Evolutionary conservation across 2,888 invertebrate genomes (phyloP).

Genomic region (Sesamia inferens): DNA sequence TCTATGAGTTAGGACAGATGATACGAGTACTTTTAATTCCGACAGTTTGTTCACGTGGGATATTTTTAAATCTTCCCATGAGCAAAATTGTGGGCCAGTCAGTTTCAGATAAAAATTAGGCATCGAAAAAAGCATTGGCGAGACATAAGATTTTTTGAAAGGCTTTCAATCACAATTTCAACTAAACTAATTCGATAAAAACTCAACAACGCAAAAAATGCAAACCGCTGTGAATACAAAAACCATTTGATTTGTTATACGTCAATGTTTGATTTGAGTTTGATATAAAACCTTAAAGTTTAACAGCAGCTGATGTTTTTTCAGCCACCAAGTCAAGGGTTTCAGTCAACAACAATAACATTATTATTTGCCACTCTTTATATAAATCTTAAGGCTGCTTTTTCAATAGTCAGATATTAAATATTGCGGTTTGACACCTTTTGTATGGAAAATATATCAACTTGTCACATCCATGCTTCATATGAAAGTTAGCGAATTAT

Average conservation of each 20-base stretch:
- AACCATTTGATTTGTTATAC: constrained; percentile 26
- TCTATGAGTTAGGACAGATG: neutral
- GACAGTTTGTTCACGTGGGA: neutral
- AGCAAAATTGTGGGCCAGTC: neutral
- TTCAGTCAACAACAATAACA: constrained; percentile 18
- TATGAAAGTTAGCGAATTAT: too few species aligned
- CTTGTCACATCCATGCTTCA: too few species aligned
- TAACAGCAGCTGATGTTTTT: constrained; percentile 23
- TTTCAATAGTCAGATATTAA: too few species aligned
- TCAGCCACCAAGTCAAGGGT: constrained; percentile 16
- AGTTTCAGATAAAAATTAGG: neutral
- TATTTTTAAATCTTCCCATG: neutral
- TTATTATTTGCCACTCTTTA: constrained; percentile 5
- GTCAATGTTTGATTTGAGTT: constrained; percentile 21
- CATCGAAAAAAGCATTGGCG: too few species aligned
- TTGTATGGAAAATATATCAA: too few species aligned
- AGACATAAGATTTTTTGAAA: neutral
- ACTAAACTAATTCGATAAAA: neutral
- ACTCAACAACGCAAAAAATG: constrained; percentile 11
- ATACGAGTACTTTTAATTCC: neutral
- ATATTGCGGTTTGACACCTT: too few species aligned
- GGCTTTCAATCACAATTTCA: neutral
- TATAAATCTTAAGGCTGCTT: neutral
- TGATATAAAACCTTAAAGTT: constrained; percentile 22
- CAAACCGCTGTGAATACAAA: constrained; percentile 20